Percentiles rank a stretch among this genome's conserved stretches.
Conservation (phyloP, 1,140 invertebrate species). For the Bombus cullumanus region DNA sequence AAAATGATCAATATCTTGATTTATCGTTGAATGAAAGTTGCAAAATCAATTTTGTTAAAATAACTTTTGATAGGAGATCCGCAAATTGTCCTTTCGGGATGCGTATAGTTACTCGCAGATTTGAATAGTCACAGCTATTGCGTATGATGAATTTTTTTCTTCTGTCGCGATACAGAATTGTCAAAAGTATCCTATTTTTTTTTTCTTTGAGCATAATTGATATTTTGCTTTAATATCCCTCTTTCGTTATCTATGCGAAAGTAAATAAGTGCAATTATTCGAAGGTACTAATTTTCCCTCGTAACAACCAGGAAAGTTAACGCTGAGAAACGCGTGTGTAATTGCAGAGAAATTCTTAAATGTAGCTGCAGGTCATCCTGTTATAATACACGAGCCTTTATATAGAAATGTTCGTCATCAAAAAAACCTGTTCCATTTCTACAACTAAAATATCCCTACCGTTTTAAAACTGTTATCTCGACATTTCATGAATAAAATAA, state of each 20-base stretch:
- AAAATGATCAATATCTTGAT: too few species aligned
- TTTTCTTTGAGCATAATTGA: neutral
- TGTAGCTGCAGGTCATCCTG: neutral
- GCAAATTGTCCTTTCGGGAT: too few species aligned
- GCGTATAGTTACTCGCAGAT: too few species aligned
- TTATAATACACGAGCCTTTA: neutral
- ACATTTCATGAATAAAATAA: neutral
- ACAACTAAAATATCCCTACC: neutral
- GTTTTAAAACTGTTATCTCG: neutral
- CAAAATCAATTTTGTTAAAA: too few species aligned
- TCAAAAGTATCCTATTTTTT: neutral
- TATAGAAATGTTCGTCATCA: too few species aligned
- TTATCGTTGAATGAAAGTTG: too few species aligned
- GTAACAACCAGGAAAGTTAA: conserved; percentile 5
- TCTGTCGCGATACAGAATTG: neutral
- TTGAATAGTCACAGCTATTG: too few species aligned
- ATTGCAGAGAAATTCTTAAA: conserved; percentile 15
- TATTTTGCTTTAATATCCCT: neutral
- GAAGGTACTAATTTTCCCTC: neutral
- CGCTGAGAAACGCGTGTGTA: neutral
- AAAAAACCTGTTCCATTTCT: neutral
- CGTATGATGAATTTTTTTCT: too few species aligned
- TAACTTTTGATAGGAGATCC: too few species aligned
- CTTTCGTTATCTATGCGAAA: neutral
- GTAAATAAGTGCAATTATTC: conserved; percentile 4